phyloP scores from a whole-genome alignment of 2,888 invertebrate genomes.

The Tribolium freemani region DNA sequence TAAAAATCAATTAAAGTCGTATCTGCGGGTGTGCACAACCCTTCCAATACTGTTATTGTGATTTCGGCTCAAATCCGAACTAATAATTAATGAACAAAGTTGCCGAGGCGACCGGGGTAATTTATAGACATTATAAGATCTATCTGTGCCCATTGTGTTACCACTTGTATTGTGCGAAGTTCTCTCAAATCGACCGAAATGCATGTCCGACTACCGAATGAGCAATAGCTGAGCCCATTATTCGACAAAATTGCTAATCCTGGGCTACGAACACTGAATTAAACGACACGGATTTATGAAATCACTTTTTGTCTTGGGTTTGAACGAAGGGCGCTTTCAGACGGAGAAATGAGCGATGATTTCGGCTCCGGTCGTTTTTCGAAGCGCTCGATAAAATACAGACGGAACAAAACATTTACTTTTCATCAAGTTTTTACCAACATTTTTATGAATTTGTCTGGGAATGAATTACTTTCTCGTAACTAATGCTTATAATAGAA shows the following conservation, averaged over 20 bases:
- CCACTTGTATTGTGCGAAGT: conserved; percentile 51
- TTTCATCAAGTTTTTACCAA: background rate
- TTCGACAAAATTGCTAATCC: conserved; percentile 20
- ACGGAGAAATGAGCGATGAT: background rate
- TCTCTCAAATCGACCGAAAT: conserved; percentile 43
- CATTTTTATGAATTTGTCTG: background rate
- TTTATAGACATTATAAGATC: conserved; percentile 53
- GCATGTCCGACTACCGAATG: conserved; percentile 37
- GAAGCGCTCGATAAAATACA: background rate
- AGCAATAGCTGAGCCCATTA: conserved; percentile 33
- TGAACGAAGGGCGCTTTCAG: too few relatives aligned
- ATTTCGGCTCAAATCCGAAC: conserved; percentile 38
- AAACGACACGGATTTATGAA: background rate
- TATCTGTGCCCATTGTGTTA: conserved; percentile 55
- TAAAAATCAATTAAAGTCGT: conserved; percentile 23
- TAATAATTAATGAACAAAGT: conserved; percentile 52
- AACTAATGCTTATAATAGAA: background rate
- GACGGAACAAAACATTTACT: background rate
- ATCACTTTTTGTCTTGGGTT: background rate
- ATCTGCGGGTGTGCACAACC: background rate
- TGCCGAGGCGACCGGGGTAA: conserved; percentile 46
- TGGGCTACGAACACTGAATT: background rate
- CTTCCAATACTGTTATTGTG: conserved; percentile 27
- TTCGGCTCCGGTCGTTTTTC: background rate
- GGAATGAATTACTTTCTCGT: background rate